A percentile compares a stretch with the other conserved stretches of the same genome.
Conservation (phyloP, 2,888 invertebrate genomes). For the Kryphioiulus occultus region DNA sequence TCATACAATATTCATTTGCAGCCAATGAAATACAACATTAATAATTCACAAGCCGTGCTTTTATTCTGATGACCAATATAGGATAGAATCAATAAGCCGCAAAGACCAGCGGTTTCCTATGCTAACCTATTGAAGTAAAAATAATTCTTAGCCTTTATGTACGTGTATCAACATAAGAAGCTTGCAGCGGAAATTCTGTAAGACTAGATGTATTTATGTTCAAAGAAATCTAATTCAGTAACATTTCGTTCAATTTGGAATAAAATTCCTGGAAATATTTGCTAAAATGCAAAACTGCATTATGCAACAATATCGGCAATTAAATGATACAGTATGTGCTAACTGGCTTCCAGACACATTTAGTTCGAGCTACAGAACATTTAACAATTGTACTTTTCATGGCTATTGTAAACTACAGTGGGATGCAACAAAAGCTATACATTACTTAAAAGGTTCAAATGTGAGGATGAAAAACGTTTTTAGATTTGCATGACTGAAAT, state of each 20-base stretch:
- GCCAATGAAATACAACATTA: slow-evolving; percentile 21
- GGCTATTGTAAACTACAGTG: neutral
- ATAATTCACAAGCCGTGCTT: neutral
- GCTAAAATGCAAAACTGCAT: no score
- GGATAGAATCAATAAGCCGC: neutral
- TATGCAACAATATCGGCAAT: no score
- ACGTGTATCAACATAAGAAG: no score
- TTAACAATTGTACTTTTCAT: neutral
- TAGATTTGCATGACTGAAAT: neutral
- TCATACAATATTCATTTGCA: neutral
- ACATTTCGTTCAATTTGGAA: no score
- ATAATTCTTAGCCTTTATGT: no score
- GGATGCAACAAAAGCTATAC: neutral
- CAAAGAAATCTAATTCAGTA: no score
- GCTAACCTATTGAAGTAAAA: no score
- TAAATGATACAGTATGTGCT: no score
- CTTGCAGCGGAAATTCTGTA: no score
- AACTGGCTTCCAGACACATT: no score
- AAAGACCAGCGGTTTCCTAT: neutral
- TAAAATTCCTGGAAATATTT: no score
- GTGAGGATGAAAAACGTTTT: neutral
- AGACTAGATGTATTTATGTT: no score
- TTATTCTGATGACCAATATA: slow-evolving; percentile 17
- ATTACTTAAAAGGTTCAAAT: neutral
- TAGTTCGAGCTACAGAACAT: neutral